phyloP scores from a whole-genome alignment of 2,113 vertebrate species.

The Hydrolagus affinis region DNA sequence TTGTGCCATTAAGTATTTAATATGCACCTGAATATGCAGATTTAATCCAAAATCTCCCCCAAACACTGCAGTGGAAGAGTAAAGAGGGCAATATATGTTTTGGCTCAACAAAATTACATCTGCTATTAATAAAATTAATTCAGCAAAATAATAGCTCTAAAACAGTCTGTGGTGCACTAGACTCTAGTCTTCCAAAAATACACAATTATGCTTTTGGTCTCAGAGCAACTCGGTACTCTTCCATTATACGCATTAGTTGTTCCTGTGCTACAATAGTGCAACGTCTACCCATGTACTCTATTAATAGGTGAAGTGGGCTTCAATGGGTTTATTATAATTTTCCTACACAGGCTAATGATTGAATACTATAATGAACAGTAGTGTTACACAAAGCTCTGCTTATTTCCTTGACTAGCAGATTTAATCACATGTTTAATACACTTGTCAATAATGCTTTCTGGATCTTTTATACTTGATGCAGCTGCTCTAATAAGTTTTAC shows the following conservation, averaged over 20 bases:
- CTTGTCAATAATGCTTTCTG: neutral
- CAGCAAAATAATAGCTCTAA: neutral
- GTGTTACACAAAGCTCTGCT: neutral
- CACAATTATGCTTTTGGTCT: neutral
- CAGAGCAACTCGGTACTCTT: neutral
- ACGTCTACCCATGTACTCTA: neutral
- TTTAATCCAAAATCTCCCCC: too few species aligned
- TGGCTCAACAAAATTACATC: neutral
- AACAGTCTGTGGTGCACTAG: neutral
- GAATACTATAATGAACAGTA: neutral
- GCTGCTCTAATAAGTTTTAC: conserved; percentile 1
- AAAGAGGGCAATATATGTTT: too few species aligned
- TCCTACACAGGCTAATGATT: neutral
- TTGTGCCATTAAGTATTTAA: too few species aligned
- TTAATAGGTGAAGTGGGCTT: neutral
- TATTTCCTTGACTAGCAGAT: neutral
- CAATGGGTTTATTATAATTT: neutral
- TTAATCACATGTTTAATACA: neutral
- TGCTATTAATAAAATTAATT: neutral
- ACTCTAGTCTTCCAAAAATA: neutral
- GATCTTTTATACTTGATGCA: conserved; percentile 2
- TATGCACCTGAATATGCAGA: too few species aligned
- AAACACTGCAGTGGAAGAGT: too few species aligned
- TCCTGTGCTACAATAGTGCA: neutral
- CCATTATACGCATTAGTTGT: neutral